These are phyloP conservation scores for Drosophila macrospina DNA, from an alignment of 2,888 invertebrate genomes.

Conservation along the genomic window DNA sequence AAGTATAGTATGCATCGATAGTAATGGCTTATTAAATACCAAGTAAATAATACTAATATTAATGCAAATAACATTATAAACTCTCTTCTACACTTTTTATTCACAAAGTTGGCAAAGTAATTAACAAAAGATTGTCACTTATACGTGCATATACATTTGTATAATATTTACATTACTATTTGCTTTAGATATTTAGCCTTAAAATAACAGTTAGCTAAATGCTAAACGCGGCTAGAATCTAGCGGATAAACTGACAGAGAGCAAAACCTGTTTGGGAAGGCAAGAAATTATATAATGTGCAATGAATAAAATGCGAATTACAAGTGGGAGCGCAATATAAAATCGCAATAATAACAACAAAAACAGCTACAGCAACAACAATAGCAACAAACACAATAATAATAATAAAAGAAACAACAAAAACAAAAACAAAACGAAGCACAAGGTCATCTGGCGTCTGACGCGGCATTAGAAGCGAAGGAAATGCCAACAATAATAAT, in stretches of 20 bases:
- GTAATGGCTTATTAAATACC: not conserved
- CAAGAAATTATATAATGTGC: constrained; percentile 68
- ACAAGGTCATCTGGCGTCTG: constrained; percentile 73
- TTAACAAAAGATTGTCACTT: constrained; percentile 32
- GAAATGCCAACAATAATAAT: constrained; percentile 70
- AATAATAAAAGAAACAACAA: constrained; percentile 27
- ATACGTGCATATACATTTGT: constrained; percentile 21
- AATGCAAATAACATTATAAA: not conserved
- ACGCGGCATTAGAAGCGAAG: constrained; percentile 77
- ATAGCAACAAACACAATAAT: constrained; percentile 25
- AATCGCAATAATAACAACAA: constrained; percentile 16
- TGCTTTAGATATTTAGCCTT: constrained; percentile 23
- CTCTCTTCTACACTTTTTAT: not conserved
- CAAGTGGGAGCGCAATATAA: constrained; percentile 69
- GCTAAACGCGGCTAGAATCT: constrained; percentile 49
- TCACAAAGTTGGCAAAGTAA: not conserved
- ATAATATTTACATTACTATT: constrained; percentile 8
- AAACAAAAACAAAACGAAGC: constrained; percentile 47
- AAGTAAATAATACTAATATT: not conserved
- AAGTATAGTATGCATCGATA: not conserved
- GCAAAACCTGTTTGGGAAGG: constrained; percentile 39
- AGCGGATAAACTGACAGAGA: constrained; percentile 48
- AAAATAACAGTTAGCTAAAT: constrained; percentile 60
- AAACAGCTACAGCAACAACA: constrained; percentile 10
- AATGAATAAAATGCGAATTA: constrained; percentile 71